These are phyloP conservation scores for Minunthozetes semirufus DNA, from an alignment of 2,888 invertebrate species.

Conservation along the genomic window DNA sequence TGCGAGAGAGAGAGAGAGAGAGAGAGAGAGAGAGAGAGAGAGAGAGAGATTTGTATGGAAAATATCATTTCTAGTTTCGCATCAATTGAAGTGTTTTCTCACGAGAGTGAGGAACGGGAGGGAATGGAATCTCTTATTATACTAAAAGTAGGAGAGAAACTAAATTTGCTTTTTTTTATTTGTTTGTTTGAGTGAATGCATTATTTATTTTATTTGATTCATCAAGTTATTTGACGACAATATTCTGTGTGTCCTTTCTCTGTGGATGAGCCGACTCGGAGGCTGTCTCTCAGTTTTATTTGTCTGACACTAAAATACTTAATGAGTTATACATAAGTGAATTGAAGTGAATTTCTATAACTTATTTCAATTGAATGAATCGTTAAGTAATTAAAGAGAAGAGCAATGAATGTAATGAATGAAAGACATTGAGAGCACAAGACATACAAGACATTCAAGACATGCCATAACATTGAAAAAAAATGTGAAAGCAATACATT, in stretches of 20 bases:
- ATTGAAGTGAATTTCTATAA: background rate
- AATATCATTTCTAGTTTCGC: background rate
- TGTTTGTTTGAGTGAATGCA: background rate
- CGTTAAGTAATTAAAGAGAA: no score
- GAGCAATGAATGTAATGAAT: no score
- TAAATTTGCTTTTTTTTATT: background rate
- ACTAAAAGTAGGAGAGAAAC: background rate
- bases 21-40: constrained; percentile 31
- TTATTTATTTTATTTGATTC: background rate
- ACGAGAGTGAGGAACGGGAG: background rate
- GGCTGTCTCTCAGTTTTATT: constrained; percentile 18
- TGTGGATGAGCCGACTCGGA: constrained; percentile 8
- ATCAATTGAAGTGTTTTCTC: background rate
- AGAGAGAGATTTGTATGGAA: constrained; percentile 9
- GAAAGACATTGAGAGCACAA: no score
- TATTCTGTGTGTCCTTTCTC: background rate
- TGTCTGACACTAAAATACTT: background rate
- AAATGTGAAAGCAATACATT: no score
- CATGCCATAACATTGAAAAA: constrained; percentile 9
- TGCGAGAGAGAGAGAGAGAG: constrained; percentile 31
- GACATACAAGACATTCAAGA: background rate
- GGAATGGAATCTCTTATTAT: background rate
- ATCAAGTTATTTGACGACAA: background rate
- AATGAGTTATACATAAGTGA: background rate
- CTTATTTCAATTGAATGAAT: background rate